phyloP scores from a whole-genome alignment of 2,888 invertebrate genomes.

The Lasiommata megera region DNA sequence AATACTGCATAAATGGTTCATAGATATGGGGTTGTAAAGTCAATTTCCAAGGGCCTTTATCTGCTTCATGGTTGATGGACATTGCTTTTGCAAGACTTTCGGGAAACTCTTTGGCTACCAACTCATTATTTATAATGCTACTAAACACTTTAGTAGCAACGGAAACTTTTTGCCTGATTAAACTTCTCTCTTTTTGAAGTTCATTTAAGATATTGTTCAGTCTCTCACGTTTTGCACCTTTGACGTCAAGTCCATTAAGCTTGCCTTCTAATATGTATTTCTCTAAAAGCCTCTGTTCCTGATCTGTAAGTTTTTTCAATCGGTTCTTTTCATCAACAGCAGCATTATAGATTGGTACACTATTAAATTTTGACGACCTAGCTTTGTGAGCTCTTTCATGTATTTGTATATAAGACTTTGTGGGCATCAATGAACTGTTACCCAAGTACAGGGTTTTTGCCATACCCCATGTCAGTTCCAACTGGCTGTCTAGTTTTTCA shows the following conservation, averaged over 20 bases:
- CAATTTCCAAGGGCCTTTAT: slow-evolving; percentile 91
- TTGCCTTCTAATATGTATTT: slow-evolving; percentile 92
- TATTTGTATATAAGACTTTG: slow-evolving; percentile 88
- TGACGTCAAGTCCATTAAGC: slow-evolving; percentile 89
- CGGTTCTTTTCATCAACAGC: slow-evolving; percentile 81
- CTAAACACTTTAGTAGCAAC: slow-evolving; percentile 84
- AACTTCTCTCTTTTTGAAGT: slow-evolving; percentile 78
- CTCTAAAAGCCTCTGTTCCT: slow-evolving; percentile 86
- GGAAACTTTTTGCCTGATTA: slow-evolving; percentile 86
- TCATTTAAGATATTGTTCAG: slow-evolving; percentile 72
- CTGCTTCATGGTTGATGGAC: slow-evolving; percentile 82
- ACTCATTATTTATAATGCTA: slow-evolving; percentile 84
- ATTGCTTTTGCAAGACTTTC: slow-evolving; percentile 84
- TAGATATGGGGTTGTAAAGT: slow-evolving; percentile 88
- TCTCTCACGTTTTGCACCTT: slow-evolving; percentile 71
- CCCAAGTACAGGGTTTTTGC: slow-evolving; percentile 92
- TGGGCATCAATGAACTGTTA: slow-evolving; percentile 89
- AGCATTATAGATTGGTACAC: slow-evolving; percentile 84
- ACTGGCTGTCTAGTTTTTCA: slow-evolving; percentile 86
- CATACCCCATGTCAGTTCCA: slow-evolving; percentile 93
- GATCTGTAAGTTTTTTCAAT: slow-evolving; percentile 71
- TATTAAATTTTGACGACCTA: slow-evolving; percentile 87
- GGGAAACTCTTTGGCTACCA: slow-evolving; percentile 88
- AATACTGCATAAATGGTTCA: slow-evolving; percentile 90
- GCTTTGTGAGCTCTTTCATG: slow-evolving; percentile 90